Base-by-base conservation (phyloP, 2,888 invertebrate genomes). In the Heteropelma amictum region DNA sequence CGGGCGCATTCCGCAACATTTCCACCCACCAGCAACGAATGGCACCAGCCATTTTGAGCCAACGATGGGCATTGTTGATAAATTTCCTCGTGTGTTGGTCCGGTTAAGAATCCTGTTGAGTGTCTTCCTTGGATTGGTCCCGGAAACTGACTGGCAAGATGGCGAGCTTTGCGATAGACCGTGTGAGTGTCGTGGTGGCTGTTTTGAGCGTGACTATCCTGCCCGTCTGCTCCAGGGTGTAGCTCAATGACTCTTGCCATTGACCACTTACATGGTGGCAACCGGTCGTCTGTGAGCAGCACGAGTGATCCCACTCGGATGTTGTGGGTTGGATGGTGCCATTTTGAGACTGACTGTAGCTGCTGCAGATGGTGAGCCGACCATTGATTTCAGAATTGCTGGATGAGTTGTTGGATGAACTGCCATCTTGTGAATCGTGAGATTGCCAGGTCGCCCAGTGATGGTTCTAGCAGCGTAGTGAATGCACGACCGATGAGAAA, bases 121-220 rank as follows among this genome's bases (percentile, higher is more conserved):
- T n/a, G n/a, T n/a, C n/a, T n/a, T n/a, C n/a, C n/a, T n/a, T n/a
- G n/a, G n/a, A n/a, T n/a, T n/a, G n/a, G n/a, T n/a, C n/a, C n/a
- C n/a, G n/a, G n/a, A n/a, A n/a, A n/a, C n/a, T n/a, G n/a, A n/a
- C n/a, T n/a, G n/a, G n/a, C n/a, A n/a, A n/a, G n/a, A n/a, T n/a
- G n/a, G 56, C 67, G 1, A 56, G 21, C 19, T 73, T 68, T 0
- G 47, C 5, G 17, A 69, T 58, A 1, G 68, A 45, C 33, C 65
- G 3, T 3, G 19, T 51, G 45, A 60, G 45, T 7, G 60, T 61
- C 4, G 67, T 45, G 0, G 45, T 60, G 1, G 54, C 54, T 1
- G 51, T 73, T 12, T 56, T 61, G 10, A 68, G 10, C 0, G 73
- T 63, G 8, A 63, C 73, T 3, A 70, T 61, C 7, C 74, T 49